Evolutionary conservation across 2,888 invertebrate species (phyloP), one percentile per base, ranked within the genome.

Genomic region (Frankliniella fusca): DNA sequence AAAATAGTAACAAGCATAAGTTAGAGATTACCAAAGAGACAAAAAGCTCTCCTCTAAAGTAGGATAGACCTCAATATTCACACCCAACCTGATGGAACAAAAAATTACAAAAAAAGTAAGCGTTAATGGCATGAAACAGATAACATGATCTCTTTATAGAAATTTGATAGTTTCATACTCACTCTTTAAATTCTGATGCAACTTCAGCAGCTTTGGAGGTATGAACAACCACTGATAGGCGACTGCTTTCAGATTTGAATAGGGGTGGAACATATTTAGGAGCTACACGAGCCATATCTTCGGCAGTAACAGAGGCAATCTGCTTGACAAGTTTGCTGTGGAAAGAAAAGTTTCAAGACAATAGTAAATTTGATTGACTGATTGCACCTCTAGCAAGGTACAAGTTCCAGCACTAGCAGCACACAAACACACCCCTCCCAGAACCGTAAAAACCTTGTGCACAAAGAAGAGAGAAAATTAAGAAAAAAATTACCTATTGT

Each of bases 221-320:
- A 87, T 94, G 94, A 86, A 95, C 95, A 50, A 94, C 94, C 84
- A 95, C 88, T 27, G 93, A 92, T n/a, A 93, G 91, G 86, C 91
- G 92, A 81, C 92, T 90, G 83, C 88, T 86, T 20, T 88, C 87
- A 0, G 91, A 87, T 86, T 93, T 90, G 87, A 96, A 94, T 83
- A 96, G 88, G 3, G 91, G 88, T 1, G 91, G 90, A 82, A 96
- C 89, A 90, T 95, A 95, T 85, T 91, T 91, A n/a, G 89, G 88
- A 0, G 94, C 95, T 82, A 95, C 92, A 84, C 90, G 89, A 85
- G 90, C 90, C 86, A 95, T 89, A 84, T 93, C 92, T 0, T 89
- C 91, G 0, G 90, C 87, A 0, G 91, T 92, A 79, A 95, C 94
- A 38, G 90, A 88, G 1, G 93, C 91, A 82, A 95, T 90, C 80